Evolutionary conservation across 2,888 invertebrate genomes (phyloP).

Genomic region (Tipula helvola): DNA sequence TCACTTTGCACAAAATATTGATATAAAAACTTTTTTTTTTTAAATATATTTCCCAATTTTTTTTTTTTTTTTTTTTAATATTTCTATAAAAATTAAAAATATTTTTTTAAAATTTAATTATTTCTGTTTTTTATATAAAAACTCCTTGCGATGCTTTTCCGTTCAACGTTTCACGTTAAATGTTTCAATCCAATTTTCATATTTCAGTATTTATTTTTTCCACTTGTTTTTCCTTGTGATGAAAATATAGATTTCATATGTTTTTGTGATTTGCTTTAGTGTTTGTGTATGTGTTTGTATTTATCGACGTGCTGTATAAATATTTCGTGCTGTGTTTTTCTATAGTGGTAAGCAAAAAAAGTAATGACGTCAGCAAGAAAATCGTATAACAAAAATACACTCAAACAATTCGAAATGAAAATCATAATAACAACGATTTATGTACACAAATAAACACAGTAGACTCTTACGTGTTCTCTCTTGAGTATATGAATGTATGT

Average conservation of each 20-base stretch:
- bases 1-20: not conserved
- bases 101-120: not conserved
- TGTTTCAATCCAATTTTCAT: not conserved
- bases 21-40: not conserved
- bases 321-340: not conserved
- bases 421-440: not conserved
- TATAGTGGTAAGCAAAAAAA: not conserved
- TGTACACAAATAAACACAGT: not conserved
- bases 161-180: not conserved
- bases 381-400: not conserved
- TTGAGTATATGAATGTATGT: not conserved
- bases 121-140: not conserved
- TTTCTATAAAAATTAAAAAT: not conserved
- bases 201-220: not conserved
- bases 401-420: not conserved
- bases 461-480: not conserved
- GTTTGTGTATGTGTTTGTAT: not conserved
- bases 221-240: constrained; percentile 1
- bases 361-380: not conserved
- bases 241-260: not conserved
- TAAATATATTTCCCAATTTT: not conserved
- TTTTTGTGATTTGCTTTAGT: not conserved
- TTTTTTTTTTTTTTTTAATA: not conserved
- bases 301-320: not conserved
- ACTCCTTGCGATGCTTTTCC: not conserved